A percentile compares a stretch with the other conserved stretches of the same genome.
Evolutionary conservation across 1,140 invertebrate species (phyloP).

Genomic region (Arctopsyche grandis): DNA sequence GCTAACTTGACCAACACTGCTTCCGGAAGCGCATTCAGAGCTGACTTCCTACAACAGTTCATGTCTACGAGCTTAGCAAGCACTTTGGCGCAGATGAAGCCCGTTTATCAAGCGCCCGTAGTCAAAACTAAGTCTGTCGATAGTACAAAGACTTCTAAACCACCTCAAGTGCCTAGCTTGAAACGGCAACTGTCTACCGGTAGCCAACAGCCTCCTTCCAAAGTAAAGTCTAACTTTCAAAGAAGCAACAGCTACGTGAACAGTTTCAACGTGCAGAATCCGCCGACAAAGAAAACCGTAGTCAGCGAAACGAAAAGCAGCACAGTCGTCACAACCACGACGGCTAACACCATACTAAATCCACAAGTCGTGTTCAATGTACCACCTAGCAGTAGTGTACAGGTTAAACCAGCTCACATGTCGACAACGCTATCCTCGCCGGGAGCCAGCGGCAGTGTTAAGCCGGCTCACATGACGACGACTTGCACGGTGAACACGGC

Average conservation of each 20-base stretch:
- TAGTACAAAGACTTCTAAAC: constrained; percentile 8
- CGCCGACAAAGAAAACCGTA: neutral
- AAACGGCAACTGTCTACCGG: constrained; percentile 13
- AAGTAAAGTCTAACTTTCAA: constrained; percentile 37
- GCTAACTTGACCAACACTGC: constrained; percentile 27
- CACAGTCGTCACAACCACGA: neutral
- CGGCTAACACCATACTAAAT: constrained; percentile 13
- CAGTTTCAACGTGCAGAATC: neutral
- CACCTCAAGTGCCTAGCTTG: neutral
- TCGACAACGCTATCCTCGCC: neutral
- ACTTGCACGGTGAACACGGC: constrained; percentile 56
- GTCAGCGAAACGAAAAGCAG: neutral
- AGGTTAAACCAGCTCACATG: constrained; percentile 37
- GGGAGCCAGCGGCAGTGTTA: constrained; percentile 51
- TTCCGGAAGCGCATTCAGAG: constrained; percentile 25
- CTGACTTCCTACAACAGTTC: constrained; percentile 49
- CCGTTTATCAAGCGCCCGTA: constrained; percentile 24
- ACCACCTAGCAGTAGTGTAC: neutral
- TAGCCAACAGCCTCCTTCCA: neutral
- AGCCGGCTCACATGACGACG: constrained; percentile 60
- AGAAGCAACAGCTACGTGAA: constrained; percentile 1
- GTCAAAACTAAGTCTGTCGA: constrained; percentile 20
- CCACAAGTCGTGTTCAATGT: constrained; percentile 31
- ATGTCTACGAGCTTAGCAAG: constrained; percentile 40
- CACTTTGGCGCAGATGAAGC: constrained; percentile 44